phyloP scores from a whole-genome alignment of 2,888 invertebrate genomes.

The Piscicola geometra region DNA sequence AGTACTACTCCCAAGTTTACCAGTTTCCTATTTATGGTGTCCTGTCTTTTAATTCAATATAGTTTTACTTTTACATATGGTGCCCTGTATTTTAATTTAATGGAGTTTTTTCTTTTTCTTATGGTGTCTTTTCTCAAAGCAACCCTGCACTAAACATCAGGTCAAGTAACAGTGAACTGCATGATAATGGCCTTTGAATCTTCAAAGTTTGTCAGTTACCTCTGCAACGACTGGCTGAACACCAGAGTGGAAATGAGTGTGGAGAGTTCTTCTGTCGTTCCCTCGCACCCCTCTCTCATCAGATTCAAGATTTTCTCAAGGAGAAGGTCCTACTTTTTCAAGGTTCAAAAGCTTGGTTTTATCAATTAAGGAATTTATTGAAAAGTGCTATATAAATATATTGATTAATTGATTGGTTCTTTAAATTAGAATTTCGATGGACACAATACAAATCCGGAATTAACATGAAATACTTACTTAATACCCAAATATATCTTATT shows the following conservation, averaged over 20 bases:
- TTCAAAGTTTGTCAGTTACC: slow-evolving; percentile 8
- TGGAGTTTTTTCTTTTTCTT: too few species aligned
- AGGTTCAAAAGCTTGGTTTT: slow-evolving; percentile 16
- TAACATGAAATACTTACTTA: too few species aligned
- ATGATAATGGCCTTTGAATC: slow-evolving; percentile 22
- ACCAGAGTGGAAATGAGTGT: slow-evolving; percentile 27
- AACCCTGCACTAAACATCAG: too few species aligned
- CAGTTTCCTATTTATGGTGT: slow-evolving; percentile 38
- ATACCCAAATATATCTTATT: neutral
- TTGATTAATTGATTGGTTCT: too few species aligned
- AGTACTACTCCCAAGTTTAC: slow-evolving; percentile 39
- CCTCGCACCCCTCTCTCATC: slow-evolving; percentile 21
- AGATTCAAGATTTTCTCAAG: slow-evolving; percentile 2
- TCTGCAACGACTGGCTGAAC: slow-evolving; percentile 26
- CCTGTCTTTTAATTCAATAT: too few species aligned
- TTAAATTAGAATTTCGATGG: too few species aligned
- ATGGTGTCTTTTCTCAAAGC: too few species aligned
- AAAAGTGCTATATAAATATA: neutral
- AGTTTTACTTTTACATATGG: too few species aligned
- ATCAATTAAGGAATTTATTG: neutral
- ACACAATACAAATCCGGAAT: too few species aligned
- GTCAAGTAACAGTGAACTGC: slow-evolving; percentile 15
- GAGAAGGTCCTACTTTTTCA: slow-evolving; percentile 23
- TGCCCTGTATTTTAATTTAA: too few species aligned
- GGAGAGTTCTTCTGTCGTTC: slow-evolving; percentile 1